A percentile compares a stretch with the other conserved stretches of the same genome.
phyloP scores from a whole-genome alignment of 2,113 vertebrate species.

The Alligator sinensis region DNA sequence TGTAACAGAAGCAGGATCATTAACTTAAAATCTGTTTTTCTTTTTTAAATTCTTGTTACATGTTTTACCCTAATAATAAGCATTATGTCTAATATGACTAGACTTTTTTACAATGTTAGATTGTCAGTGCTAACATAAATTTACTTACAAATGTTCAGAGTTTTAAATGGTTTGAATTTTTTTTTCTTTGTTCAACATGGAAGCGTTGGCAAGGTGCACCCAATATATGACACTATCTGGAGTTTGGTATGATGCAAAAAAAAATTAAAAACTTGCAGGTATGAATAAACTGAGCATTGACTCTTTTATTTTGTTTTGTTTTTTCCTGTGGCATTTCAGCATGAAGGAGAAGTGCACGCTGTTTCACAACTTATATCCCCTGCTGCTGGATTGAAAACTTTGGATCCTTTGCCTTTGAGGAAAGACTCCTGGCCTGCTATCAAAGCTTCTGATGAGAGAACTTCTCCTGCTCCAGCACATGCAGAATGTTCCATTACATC shows the following conservation, averaged over 20 bases:
- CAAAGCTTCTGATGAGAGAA: not conserved
- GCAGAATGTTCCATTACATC: slow-evolving; percentile 19
- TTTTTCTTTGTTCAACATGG: not conserved
- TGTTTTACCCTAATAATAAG: not conserved
- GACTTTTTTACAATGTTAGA: not conserved
- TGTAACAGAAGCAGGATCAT: not conserved
- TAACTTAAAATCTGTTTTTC: not conserved
- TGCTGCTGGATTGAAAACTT: slow-evolving; percentile 85
- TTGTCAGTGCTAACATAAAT: not conserved
- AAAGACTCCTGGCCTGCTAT: slow-evolving; percentile 69
- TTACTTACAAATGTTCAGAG: not conserved
- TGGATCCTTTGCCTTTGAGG: slow-evolving; percentile 85
- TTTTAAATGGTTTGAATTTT: not conserved
- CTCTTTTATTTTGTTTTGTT: not conserved
- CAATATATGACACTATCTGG: not conserved
- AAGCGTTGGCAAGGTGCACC: not conserved
- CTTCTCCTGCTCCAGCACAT: slow-evolving; percentile 25
- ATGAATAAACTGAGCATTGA: not conserved
- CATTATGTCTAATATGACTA: not conserved
- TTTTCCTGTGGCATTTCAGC: slow-evolving; percentile 46
- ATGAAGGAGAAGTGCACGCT: slow-evolving; percentile 5
- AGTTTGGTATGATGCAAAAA: not conserved
- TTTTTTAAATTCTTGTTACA: not conserved
- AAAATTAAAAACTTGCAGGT: not conserved
- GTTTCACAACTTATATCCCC: slow-evolving; percentile 60